Evolutionary conservation across 2,797 vertebrate genomes (phyloP), one percentile per base, ranked within the genome.

Genomic region (Enteromius radiatus): DNA sequence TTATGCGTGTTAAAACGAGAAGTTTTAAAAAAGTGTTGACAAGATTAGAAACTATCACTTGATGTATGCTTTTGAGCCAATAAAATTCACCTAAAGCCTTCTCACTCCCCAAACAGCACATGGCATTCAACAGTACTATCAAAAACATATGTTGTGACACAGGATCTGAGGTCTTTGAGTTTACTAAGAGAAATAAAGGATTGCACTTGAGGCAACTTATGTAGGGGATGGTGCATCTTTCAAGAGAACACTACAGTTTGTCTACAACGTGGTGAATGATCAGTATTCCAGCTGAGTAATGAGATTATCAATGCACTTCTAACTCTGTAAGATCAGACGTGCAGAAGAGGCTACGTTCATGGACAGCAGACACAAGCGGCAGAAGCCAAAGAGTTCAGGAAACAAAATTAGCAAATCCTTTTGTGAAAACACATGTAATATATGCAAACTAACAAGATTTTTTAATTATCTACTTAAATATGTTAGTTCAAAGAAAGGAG

Each of bases 261-360:
- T 14, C 33, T 38, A 41, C 9, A 38, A 11, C 4, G 0, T 41
- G 21, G 23, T 41, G 36, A n/a, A 67, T 11, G 19, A 64, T 67
- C 33, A 38, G 21, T 12, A 67, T 14, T 67, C 19, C 68, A 70
- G 17, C 68, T 70, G n/a, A 45, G 41, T 70, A 47, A 71, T 71
- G 15, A 19, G 23, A 70, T 47, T 31, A 47, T 47, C 47, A 10
- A 31, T 17, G 41, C 23, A 47, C 23, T 28, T 47, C 4, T 31
- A 15, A 47, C 43, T 71, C n/a, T 3, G 36, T 21, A 41, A 23
- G 5, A 68, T 61, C 23, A 2, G 56, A 59, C 4, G 12, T 6
- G 23, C 56, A 14, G 23, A 59, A 61, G 56, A 61, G 12, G 14
- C 23, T 15, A 59, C 23, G 14, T 28, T 26, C 1, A 61, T 61